phyloP scores from a whole-genome alignment of 1,140 invertebrate genomes.

The Elymnias hypermnestra region DNA sequence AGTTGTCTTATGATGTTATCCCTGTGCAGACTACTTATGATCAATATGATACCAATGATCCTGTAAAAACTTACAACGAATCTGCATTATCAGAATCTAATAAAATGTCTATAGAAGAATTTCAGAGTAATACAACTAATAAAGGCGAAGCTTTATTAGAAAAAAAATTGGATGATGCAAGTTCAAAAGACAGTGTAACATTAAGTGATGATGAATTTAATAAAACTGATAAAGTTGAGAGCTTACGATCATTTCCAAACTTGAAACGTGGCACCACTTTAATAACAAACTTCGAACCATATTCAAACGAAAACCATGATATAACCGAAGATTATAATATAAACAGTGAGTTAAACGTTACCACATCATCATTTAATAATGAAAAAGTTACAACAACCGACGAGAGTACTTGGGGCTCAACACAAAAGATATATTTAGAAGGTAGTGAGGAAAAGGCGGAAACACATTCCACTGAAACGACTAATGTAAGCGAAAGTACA shows the following conservation, averaged over 20 bases:
- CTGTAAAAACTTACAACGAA: background rate
- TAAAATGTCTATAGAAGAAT: background rate
- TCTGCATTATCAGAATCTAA: background rate
- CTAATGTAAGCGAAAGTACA: background rate
- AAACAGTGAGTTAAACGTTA: no score
- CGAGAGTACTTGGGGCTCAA: background rate
- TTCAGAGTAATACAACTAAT: background rate
- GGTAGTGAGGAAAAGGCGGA: background rate
- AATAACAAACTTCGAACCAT: constrained; percentile 1
- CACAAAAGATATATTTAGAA: constrained; percentile 2
- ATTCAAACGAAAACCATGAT: constrained; percentile 4
- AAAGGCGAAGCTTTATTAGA: no score
- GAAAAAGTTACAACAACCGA: background rate
- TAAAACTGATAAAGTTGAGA: background rate
- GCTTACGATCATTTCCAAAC: background rate
- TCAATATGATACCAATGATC: background rate
- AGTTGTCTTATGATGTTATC: constrained; percentile 16
- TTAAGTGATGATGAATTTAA: no score
- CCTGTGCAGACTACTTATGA: constrained; percentile 24
- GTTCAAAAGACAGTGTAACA: background rate
- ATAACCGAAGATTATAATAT: background rate
- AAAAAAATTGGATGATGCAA: background rate
- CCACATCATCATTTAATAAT: background rate
- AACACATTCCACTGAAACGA: background rate
- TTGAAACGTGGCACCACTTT: background rate